Conservation (phyloP, 2,113 vertebrate genomes). For the Otolemur garnettii region DNA sequence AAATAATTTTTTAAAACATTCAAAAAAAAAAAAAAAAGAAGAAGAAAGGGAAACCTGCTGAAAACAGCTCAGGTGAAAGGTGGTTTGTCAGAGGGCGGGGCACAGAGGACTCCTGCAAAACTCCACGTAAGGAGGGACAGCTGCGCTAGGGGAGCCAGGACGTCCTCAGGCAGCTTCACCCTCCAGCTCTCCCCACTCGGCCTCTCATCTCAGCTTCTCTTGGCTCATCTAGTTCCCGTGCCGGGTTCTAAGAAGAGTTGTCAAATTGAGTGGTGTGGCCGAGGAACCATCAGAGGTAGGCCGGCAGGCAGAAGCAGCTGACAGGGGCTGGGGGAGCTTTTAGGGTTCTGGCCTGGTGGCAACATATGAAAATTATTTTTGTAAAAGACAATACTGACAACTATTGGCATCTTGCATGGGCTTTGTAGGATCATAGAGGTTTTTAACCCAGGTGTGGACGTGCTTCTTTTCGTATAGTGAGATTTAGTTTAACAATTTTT, state of each 20-base stretch:
- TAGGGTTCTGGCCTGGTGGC: no score
- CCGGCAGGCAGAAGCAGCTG: no score
- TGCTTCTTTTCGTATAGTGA: conserved; percentile 1
- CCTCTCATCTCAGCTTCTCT: background rate
- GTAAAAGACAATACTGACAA: background rate
- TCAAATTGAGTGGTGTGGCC: background rate
- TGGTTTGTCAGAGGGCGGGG: background rate
- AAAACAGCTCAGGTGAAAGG: background rate
- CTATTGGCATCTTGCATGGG: background rate
- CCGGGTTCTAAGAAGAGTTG: background rate
- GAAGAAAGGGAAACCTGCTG: background rate
- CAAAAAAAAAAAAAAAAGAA: no score
- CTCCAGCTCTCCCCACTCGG: background rate
- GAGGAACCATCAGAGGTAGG: background rate
- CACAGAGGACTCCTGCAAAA: background rate
- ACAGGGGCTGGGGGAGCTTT: background rate
- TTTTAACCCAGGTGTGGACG: background rate
- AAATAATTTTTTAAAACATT: no score
- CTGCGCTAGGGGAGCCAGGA: background rate
- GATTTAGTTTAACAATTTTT: background rate
- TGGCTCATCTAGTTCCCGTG: background rate
- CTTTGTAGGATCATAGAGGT: background rate
- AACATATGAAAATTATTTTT: background rate
- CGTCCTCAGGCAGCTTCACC: background rate
- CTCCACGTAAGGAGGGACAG: background rate